Base-by-base conservation (phyloP, 2,113 vertebrate genomes). In the Aspidoscelis tigris region DNA sequence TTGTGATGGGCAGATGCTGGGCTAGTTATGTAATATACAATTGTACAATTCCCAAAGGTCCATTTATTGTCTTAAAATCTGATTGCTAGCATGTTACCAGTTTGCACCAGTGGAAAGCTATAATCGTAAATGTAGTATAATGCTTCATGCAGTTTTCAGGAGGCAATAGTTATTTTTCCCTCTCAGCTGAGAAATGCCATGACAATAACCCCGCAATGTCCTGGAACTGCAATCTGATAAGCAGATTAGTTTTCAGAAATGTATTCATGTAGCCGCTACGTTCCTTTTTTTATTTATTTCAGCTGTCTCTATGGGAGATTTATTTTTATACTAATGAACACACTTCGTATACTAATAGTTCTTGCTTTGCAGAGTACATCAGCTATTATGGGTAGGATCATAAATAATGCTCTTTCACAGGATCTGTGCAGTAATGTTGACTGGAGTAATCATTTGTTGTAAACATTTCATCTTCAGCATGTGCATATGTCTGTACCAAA, bases 191-290 rank as follows among this genome's bases (percentile, higher is more conserved):
- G 79, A 78, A 75, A 86, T 84, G 84, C 72, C 43, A 82, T 89
- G 89, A 87, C 84, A 84, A 82, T 0, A 2, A 61, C 55, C 82
- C 84, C 84, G 79, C 81, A 83, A 84, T 76, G 76, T 26, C 58
- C 47, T 83, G 83, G 86, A 77, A 92, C 90, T 91, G 26, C 65
- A 87, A 55, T 74, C 69, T 78, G 1, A 87, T 89, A 89, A 89
- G 74, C 73, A 87, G 80, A 93, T 92, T 89, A 85, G 86, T 85
- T 89, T 88, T 90, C 4, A 66, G 87, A 83, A 87, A 88, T 92
- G 83, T 24, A 90, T 91, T 61, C 9, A 1, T 11, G 70, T 9
- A 55, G 47, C 84, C 90, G 87, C 90, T 92, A 71, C 71, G 69
- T 84, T 83, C 82, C 50, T 18, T 84, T 44, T 91, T 75, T 76